phyloP scores from a whole-genome alignment of 2,888 invertebrate species.

The Xestia ashworthii region DNA sequence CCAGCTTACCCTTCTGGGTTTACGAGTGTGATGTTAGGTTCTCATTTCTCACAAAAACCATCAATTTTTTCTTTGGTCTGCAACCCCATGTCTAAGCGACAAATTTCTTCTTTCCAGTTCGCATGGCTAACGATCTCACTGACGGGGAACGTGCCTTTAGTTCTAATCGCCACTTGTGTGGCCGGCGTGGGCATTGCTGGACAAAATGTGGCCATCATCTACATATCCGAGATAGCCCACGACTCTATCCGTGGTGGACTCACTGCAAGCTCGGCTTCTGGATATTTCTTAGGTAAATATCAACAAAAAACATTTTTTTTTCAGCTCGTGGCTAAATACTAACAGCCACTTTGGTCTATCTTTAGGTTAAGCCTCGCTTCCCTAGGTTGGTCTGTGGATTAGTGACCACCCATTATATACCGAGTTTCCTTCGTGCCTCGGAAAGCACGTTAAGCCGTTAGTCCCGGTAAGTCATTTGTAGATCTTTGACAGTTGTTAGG shows the following conservation, averaged over 20 bases:
- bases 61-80: neutral
- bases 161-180: conserved; percentile 75
- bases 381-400: no score
- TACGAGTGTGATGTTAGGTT: neutral
- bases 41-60: neutral
- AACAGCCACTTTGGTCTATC: no score
- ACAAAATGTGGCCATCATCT: conserved; percentile 82
- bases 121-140: conserved; percentile 81
- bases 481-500: no score
- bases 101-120: conserved; percentile 72
- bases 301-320: neutral
- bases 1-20: neutral
- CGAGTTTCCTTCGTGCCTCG: no score
- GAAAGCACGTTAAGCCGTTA: no score
- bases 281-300: conserved; percentile 76
- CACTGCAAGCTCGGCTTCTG: conserved; percentile 78
- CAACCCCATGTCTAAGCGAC: neutral
- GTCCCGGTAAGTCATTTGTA: no score
- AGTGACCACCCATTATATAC: no score
- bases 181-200: conserved; percentile 83
- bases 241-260: conserved; percentile 84
- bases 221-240: conserved; percentile 83
- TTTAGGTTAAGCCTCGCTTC: no score
- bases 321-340: no score
- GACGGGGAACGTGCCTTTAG: conserved; percentile 74